These are phyloP conservation scores for Poliocrania exsul DNA, from an alignment of 2,797 vertebrate genomes.

Conservation along the genomic window DNA sequence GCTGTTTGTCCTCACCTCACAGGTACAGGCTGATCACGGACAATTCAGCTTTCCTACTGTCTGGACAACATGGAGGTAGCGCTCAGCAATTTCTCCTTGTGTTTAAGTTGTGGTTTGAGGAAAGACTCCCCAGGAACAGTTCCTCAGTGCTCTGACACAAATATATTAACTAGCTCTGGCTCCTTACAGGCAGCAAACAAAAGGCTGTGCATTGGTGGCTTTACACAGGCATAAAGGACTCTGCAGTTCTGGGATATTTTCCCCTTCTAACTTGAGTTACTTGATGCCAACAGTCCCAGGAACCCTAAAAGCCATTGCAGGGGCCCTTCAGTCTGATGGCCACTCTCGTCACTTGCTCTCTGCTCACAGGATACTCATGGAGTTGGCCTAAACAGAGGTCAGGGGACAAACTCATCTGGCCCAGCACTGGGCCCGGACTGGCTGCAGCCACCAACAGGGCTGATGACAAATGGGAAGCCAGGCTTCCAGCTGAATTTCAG, in stretches of 20 bases:
- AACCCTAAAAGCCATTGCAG: accelerated
- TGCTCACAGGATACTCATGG: background rate
- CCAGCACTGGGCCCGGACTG: background rate
- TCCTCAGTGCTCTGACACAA: background rate
- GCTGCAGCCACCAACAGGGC: slow-evolving; percentile 75
- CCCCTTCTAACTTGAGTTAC: background rate
- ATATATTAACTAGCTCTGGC: background rate
- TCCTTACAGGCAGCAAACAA: background rate
- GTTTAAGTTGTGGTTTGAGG: background rate
- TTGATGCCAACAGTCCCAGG: background rate
- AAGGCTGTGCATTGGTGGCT: accelerated
- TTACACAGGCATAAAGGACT: background rate
- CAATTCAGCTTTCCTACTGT: background rate
- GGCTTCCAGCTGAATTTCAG: slow-evolving; percentile 90
- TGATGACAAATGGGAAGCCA: slow-evolving; percentile 87
- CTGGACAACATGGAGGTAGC: background rate
- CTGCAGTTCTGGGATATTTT: background rate
- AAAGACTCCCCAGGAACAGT: background rate
- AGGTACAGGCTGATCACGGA: background rate
- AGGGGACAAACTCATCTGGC: background rate
- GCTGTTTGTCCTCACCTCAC: background rate
- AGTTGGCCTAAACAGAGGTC: slow-evolving; percentile 6
- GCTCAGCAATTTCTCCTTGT: background rate
- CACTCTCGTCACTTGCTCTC: background rate
- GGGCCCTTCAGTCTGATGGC: background rate